These are phyloP conservation scores for Zaprionus inermis DNA, from an alignment of 1,140 invertebrate species.

Conservation along the genomic window DNA sequence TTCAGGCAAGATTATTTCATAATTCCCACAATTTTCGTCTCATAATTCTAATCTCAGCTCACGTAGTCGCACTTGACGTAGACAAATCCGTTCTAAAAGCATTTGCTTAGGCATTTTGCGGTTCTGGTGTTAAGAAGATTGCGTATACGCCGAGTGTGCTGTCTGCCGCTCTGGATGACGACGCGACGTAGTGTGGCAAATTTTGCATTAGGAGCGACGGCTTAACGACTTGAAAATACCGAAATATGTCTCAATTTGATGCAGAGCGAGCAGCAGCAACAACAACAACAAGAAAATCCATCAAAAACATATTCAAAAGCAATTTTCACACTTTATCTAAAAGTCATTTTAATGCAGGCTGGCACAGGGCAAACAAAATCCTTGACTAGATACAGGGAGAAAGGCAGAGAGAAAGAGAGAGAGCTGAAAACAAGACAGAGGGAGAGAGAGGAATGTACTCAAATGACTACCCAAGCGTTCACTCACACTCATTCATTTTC, in stretches of 20 bases:
- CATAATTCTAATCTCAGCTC: constrained; percentile 22
- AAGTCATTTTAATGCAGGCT: constrained; percentile 60
- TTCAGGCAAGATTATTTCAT: constrained; percentile 12
- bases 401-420: neutral
- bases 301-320: constrained; percentile 63
- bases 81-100: constrained; percentile 27
- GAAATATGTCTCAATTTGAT: constrained; percentile 57
- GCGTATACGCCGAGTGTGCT: constrained; percentile 18
- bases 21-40: constrained; percentile 14
- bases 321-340: constrained; percentile 66
- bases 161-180: neutral
- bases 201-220: constrained; percentile 26
- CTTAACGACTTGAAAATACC: constrained; percentile 35
- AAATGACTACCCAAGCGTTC: constrained; percentile 7
- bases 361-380: constrained; percentile 43
- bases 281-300: constrained; percentile 30
- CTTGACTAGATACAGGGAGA: constrained; percentile 23
- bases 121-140: constrained; percentile 10
- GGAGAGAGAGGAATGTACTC: neutral
- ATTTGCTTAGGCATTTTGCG: constrained; percentile 30
- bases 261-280: constrained; percentile 5
- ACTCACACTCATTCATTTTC: constrained; percentile 22
- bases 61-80: constrained; percentile 16
- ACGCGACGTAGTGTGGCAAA: neutral
- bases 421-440: no score